Base-by-base conservation (phyloP, 2,113 vertebrate genomes). In the Eolophus roseicapilla region DNA sequence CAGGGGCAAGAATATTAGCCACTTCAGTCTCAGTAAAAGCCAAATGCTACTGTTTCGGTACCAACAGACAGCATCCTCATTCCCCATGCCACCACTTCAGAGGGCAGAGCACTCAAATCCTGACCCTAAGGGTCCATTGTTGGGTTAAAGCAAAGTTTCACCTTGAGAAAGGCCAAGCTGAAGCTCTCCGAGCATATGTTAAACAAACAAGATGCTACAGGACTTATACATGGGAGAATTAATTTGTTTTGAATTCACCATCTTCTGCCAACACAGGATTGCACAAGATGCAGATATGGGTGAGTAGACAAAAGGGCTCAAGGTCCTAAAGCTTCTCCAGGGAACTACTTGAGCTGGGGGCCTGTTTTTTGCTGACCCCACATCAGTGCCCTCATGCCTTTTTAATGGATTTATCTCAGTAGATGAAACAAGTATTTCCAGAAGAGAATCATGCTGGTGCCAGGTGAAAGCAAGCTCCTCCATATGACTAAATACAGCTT, bases 221-320 rank as follows among this genome's bases (percentile, higher is more conserved):
- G 73, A 84, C 62, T 68, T 70, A 27, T 29, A n/a, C 65, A 75
- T 6, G 19, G 52, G 37, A 73, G 52, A 82, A 49, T 57, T 65
- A 13, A 31, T 65, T 78, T 93, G 85, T 71, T 90, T 88, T 59
- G n/a, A 82, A 71, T 62, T 84, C 47, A 28, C 6, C 31, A 20
- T 59, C 75, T 93, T 78, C 83, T 95, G 74, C 44, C 77, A 95
- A 62, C 24, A 73, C 17, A 43, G 44, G 20, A 93, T 95, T 94
- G 81, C 91, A 87, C 74, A 91, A 85, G 49, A 87, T 47, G 47
- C 17, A 20, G 28, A 47, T 90, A 77, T 16, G 59, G 68, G 50
- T 82, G 35, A 82, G 25, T 10, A 92, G 70, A 82, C 4, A 9
- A 69, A 90, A 92, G 39, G 41, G 20, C 62, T 91, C 65, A 69